A percentile compares a stretch with the other conserved stretches of the same genome.
Evolutionary conservation across 2,888 invertebrate genomes (phyloP).

Genomic region (Troides aeacus): DNA sequence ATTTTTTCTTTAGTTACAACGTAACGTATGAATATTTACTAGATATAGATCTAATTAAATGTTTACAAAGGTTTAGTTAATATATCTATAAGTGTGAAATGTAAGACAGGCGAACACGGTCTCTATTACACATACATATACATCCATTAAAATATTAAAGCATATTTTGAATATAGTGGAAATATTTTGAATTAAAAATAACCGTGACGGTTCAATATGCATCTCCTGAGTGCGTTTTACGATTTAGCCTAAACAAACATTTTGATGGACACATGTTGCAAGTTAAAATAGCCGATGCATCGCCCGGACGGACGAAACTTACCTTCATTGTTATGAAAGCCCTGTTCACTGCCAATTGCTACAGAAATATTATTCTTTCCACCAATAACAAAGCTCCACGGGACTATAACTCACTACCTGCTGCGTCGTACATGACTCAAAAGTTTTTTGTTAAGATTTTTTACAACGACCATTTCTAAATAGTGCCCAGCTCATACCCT

Average conservation of each 20-base stretch:
- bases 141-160: background rate
- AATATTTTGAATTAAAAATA: constrained; percentile 50
- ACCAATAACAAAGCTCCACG: constrained; percentile 56
- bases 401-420: constrained; percentile 55
- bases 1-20: too few species aligned
- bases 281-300: constrained; percentile 53
- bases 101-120: too few species aligned
- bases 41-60: too few species aligned
- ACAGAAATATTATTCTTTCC: constrained; percentile 51
- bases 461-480: constrained; percentile 61
- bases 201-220: constrained; percentile 76
- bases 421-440: constrained; percentile 53
- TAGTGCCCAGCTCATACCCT: constrained; percentile 44
- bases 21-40: too few species aligned
- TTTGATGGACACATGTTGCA: constrained; percentile 65
- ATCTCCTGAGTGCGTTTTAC: constrained; percentile 72
- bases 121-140: too few species aligned
- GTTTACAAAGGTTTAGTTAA: too few species aligned
- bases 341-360: constrained; percentile 57
- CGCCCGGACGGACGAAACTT: constrained; percentile 43
- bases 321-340: constrained; percentile 52
- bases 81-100: too few species aligned
- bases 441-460: constrained; percentile 55
- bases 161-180: constrained; percentile 25
- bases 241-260: constrained; percentile 76